phyloP scores from a whole-genome alignment of 2,888 invertebrate genomes.

The Dysmachus trigonus region DNA sequence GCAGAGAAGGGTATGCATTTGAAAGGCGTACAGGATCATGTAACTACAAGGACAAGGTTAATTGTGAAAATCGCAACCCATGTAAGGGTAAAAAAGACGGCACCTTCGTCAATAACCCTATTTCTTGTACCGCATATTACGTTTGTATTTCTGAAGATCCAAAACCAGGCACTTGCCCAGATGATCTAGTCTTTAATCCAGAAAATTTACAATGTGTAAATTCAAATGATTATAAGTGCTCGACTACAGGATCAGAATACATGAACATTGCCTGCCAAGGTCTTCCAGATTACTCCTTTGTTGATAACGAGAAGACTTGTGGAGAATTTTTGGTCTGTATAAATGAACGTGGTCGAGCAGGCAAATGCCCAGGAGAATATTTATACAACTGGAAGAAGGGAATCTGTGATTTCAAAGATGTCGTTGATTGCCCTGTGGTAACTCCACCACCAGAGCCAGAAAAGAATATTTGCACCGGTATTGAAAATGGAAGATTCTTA shows the following conservation, averaged over 20 bases:
- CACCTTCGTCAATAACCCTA: not conserved
- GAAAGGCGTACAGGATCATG: not conserved
- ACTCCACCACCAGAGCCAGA: conserved; percentile 1
- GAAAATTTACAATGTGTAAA: not conserved
- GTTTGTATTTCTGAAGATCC: conserved; percentile 35
- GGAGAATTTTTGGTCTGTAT: conserved; percentile 43
- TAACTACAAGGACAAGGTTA: conserved; percentile 11
- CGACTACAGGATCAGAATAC: not conserved
- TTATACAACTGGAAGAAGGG: conserved; percentile 29
- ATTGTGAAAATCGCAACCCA: not conserved
- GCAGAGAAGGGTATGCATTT: not conserved
- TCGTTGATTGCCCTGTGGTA: not conserved
- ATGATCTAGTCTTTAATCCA: conserved; percentile 25
- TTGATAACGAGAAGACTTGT: conserved; percentile 22
- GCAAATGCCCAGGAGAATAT: conserved; percentile 41
- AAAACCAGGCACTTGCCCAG: conserved; percentile 9
- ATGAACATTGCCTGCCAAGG: not conserved
- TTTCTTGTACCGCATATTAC: conserved; percentile 21
- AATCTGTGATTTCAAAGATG: conserved; percentile 12
- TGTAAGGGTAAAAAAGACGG: conserved; percentile 4
- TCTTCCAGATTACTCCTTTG: conserved; percentile 28
- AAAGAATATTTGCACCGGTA: conserved; percentile 2
- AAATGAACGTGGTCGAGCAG: conserved; percentile 25
- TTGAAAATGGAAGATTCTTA: conserved; percentile 8
- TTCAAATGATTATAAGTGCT: not conserved